Evolutionary conservation across 1,140 invertebrate genomes (phyloP).

Genomic region (Pristionchus pacificus): DNA sequence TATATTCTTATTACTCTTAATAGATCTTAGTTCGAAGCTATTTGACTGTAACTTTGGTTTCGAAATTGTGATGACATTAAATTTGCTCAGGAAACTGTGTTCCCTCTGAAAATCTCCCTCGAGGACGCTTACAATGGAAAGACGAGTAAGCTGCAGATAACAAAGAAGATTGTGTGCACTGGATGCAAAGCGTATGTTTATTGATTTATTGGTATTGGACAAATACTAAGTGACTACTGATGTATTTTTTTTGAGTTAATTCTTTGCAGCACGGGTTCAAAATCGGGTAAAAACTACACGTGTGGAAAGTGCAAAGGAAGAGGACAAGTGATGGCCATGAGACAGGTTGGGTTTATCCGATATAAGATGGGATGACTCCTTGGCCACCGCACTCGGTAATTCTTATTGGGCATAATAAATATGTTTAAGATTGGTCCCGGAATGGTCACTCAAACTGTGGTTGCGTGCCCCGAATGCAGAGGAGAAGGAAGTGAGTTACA

Average conservation of each 20-base stretch:
- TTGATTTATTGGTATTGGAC: not conserved
- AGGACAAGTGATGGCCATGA: conserved; percentile 38
- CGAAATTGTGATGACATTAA: not conserved
- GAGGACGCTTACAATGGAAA: conserved; percentile 63
- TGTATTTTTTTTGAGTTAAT: not conserved
- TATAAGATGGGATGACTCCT: too few species aligned
- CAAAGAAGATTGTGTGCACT: conserved; percentile 60
- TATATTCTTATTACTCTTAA: too few species aligned
- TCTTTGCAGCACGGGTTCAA: conserved; percentile 56
- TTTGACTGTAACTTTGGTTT: not conserved
- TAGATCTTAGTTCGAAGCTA: too few species aligned
- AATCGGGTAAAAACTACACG: conserved; percentile 45
- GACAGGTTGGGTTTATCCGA: not conserved
- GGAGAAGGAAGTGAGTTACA: conserved; percentile 39
- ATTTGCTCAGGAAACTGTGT: conserved; percentile 49
- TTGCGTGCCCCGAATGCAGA: conserved; percentile 57
- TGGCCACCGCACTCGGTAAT: conserved; percentile 12
- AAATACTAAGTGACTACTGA: not conserved
- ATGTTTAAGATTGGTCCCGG: conserved; percentile 61
- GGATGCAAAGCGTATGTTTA: conserved; percentile 60
- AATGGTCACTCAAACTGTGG: conserved; percentile 62
- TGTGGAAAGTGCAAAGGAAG: conserved; percentile 58
- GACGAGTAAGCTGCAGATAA: conserved; percentile 60
- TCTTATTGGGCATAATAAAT: conserved; percentile 57
- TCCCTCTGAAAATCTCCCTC: conserved; percentile 57